Evolutionary conservation across 2,113 vertebrate genomes (phyloP).

Genomic region (Leiothrix lutea): DNA sequence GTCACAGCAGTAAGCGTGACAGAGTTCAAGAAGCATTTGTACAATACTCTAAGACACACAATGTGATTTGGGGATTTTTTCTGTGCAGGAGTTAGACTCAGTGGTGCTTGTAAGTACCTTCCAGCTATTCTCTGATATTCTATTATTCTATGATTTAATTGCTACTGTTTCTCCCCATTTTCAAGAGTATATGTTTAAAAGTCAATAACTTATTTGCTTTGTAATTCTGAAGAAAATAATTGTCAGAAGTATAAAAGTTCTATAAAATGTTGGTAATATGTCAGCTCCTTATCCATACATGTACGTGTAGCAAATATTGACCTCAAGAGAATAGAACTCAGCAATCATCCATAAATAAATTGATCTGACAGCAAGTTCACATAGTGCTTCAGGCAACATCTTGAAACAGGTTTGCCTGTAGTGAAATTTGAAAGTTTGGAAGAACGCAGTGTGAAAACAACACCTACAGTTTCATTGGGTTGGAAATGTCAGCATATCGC

Average conservation of each 20-base stretch:
- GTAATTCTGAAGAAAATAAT: not conserved
- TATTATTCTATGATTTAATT: not conserved
- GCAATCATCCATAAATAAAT: constrained; percentile 41
- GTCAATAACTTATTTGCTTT: not conserved
- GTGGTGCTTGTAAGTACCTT: not conserved
- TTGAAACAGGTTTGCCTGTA: constrained; percentile 49
- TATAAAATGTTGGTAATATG: not conserved
- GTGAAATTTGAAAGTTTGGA: constrained; percentile 25
- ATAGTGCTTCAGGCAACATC: constrained; percentile 42
- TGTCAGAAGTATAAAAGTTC: not conserved
- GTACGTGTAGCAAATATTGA: not conserved
- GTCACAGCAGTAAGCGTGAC: not conserved
- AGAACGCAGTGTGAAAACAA: not conserved
- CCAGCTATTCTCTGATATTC: not conserved
- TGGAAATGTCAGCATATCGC: not conserved
- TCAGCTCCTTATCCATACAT: not conserved
- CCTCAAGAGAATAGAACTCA: constrained; percentile 16
- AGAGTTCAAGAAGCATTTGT: not conserved
- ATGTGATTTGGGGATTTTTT: not conserved
- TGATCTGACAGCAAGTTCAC: constrained; percentile 49
- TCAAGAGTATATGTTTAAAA: not conserved
- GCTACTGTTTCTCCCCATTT: not conserved
- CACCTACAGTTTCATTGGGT: not conserved
- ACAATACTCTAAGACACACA: not conserved
- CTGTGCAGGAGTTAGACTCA: not conserved